Percentiles rank a stretch among this genome's conserved stretches.
Evolutionary conservation across 2,888 invertebrate genomes (phyloP).

Genomic region (Macroteleia sp.): DNA sequence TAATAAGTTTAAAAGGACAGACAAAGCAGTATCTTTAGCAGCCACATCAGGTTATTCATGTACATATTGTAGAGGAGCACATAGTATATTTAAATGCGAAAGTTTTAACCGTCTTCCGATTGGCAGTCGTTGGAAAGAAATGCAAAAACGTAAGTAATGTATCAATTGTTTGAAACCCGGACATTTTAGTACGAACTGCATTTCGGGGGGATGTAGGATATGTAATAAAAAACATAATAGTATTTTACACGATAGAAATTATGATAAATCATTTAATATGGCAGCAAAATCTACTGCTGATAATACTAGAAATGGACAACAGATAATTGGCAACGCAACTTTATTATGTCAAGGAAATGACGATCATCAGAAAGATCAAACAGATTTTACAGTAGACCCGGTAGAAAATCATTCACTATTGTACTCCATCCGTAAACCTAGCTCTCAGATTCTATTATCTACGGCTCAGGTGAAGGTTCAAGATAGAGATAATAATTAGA

Average conservation of each 20-base stretch:
- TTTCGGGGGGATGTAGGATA: no score
- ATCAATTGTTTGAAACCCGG: neutral
- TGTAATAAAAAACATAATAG: no score
- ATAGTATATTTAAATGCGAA: constrained; percentile 3
- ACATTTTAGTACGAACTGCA: neutral
- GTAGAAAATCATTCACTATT: constrained; percentile 3
- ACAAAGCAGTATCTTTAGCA: neutral
- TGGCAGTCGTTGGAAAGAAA: neutral
- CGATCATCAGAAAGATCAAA: constrained; percentile 25
- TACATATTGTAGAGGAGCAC: constrained; percentile 1
- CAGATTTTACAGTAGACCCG: constrained; percentile 15
- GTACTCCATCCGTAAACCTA: neutral
- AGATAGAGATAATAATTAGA: constrained; percentile 30
- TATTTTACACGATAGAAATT: neutral
- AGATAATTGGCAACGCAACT: constrained; percentile 19
- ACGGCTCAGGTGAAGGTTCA: constrained; percentile 60
- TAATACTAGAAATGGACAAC: neutral
- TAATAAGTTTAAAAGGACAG: neutral
- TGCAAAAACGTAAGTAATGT: neutral
- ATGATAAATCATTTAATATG: neutral
- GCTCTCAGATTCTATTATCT: constrained; percentile 37
- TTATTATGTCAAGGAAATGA: constrained; percentile 41
- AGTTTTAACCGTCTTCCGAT: neutral
- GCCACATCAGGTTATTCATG: neutral
- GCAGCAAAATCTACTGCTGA: constrained; percentile 12